These are phyloP conservation scores for Cordylochernes scorpioides DNA, from an alignment of 2,888 invertebrate genomes.

Conservation along the genomic window DNA sequence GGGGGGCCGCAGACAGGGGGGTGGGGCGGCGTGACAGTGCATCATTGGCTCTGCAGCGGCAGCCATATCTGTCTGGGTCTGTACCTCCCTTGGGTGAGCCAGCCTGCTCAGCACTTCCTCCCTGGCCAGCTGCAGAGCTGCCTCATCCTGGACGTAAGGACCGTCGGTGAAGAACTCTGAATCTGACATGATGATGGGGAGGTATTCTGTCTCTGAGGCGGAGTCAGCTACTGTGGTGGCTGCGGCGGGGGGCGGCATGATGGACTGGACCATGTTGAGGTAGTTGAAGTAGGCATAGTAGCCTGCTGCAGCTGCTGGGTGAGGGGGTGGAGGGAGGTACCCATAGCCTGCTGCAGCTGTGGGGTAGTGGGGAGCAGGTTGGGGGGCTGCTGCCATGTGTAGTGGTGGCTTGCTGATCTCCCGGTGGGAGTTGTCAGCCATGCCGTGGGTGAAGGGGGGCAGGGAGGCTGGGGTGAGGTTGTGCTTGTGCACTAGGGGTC, in stretches of 20 bases:
- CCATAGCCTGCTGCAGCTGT: too few relatives aligned
- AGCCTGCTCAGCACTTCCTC: too few relatives aligned
- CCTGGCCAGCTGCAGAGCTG: too few relatives aligned
- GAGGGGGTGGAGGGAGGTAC: too few relatives aligned
- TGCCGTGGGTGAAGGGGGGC: conserved; percentile 14
- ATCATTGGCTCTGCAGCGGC: too few relatives aligned
- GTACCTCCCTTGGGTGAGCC: too few relatives aligned
- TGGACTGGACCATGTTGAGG: not conserved
- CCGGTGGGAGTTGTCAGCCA: conserved; percentile 11
- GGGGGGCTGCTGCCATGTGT: not conserved
- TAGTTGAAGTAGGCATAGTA: not conserved
- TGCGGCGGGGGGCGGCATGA: conserved; percentile 6
- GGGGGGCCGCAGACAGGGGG: too few relatives aligned
- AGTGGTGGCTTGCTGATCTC: not conserved
- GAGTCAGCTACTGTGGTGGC: conserved; percentile 11
- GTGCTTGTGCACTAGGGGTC: conserved; percentile 1
- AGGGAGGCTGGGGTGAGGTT: too few relatives aligned
- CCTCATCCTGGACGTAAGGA: conserved; percentile 7
- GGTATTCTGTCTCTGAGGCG: conserved; percentile 9
- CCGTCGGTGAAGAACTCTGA: conserved; percentile 9
- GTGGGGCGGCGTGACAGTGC: too few relatives aligned
- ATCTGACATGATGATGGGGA: conserved; percentile 12
- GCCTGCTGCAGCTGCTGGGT: not conserved
- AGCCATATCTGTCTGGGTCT: too few relatives aligned
- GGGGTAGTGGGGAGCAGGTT: too few relatives aligned